These are phyloP conservation scores for Megaceryle torquata DNA, from an alignment of 2,113 vertebrate genomes.

Conservation along the genomic window DNA sequence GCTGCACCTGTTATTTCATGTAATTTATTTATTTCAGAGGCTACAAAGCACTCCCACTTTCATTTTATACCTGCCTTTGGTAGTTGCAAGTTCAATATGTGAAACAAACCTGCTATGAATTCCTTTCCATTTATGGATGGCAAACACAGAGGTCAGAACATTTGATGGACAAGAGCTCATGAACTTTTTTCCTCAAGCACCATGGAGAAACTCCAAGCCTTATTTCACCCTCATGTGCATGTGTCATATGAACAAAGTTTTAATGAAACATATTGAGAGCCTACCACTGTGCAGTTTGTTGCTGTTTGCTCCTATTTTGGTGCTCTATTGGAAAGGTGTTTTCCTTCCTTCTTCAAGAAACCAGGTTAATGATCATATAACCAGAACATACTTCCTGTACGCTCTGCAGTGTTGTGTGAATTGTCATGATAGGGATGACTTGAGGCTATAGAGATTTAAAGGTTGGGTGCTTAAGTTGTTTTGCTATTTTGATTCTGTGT, in stretches of 20 bases:
- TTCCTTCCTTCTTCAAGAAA: not conserved
- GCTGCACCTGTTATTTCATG: slow-evolving; percentile 16
- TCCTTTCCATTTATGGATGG: not conserved
- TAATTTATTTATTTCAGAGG: slow-evolving; percentile 46
- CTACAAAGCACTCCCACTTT: not conserved
- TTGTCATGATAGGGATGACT: not conserved
- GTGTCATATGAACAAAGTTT: slow-evolving; percentile 42
- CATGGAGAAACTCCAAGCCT: slow-evolving; percentile 27
- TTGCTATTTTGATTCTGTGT: not conserved
- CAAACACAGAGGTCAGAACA: slow-evolving; percentile 29
- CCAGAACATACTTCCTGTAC: not conserved
- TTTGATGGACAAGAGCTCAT: slow-evolving; percentile 44
- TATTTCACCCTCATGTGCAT: slow-evolving; percentile 27
- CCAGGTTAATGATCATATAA: not conserved
- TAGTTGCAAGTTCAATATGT: slow-evolving; percentile 34
- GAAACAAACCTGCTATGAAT: slow-evolving; percentile 29
- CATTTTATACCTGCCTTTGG: slow-evolving; percentile 31
- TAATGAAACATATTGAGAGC: slow-evolving; percentile 44
- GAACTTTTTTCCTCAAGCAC: slow-evolving; percentile 52
- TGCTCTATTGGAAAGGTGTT: not conserved
- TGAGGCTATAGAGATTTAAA: not conserved
- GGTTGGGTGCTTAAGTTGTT: not conserved
- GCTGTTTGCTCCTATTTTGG: not conserved
- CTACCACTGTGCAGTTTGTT: not conserved
- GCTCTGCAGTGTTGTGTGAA: not conserved